Evolutionary conservation across 1,140 invertebrate genomes (phyloP), one percentile per base, ranked within the genome.

Genomic region (Sitophilus oryzae): DNA sequence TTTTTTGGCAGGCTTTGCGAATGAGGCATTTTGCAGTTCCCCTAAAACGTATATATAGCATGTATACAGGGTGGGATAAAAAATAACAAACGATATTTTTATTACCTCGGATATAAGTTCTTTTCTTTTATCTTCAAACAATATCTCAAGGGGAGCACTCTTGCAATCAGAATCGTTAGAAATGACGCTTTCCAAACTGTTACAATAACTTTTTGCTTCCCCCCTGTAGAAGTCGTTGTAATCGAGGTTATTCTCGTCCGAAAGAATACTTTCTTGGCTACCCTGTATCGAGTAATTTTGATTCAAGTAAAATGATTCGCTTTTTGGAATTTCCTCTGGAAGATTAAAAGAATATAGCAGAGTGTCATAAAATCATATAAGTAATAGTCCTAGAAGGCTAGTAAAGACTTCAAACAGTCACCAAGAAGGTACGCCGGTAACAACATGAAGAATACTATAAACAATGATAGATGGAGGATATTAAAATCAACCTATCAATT

Each of bases 151-250:
- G 0, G 85, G 85, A 1, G 85, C 85, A 35, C 83, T 85, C 68
- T 87, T 87, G 9, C 84, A 85, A 59, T 82, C 77, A 1, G 85
- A 87, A 49, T 88, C 86, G 69, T 88, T 86, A 0, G 85, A 88
- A 2, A 89, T 65, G 23, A 90, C 82, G 60, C 86, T 88, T 66
- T 89, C 87, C 60, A 88, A 75, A 43, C 85, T 88, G 66, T 86
- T 83, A 64, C 84, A 86, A 38, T 80, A 80, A 58, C 79, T 80
- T 56, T 66, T 66, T 0, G 75, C 71, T 59, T 72, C 74, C 0
- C 73, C 75, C 21, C 76, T 74, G 34, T 76, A 62, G 19, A 79
- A 79, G 60, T 80, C 77, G 34, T 83, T 80, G 47, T 78, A 77
- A 55, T 80, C 76, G 3, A 76, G 66, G 40, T 73, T 76, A 63